Evolutionary conservation across 2,888 invertebrate species (phyloP), one percentile per base, ranked within the genome.

Genomic region (Ormyrus nitidulus): DNA sequence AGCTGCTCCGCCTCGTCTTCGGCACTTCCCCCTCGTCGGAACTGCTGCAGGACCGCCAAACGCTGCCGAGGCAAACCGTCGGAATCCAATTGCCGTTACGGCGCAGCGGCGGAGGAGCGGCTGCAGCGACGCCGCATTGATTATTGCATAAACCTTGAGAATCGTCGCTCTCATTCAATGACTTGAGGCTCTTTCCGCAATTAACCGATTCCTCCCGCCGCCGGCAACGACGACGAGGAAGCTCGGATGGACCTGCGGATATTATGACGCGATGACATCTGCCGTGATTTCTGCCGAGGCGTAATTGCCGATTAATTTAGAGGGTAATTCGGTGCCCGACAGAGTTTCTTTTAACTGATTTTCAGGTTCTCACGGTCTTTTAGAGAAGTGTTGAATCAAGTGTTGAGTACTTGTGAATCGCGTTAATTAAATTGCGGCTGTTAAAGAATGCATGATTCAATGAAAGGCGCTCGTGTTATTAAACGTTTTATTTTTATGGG

Each of bases 141-240:
- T 74, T 70, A 59, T 4, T 7, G 69, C 62, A 19, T n/a, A 62
- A 64, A 59, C 74, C 72, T 72, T 66, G 77, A 71, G 58, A 5
- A 13, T 59, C 65, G 49, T 59, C 65, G 49, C 53, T 6, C 62
- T 59, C 13, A 51, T 56, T 48, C 53, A n/a, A 46, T 7, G 61
- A 61, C 34, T 48, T 19, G 54, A 62, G 53, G 7, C 34, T n/a
- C 54, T 62, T 54, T 54, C 49, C 54, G 65, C 48, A 8, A 59
- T 78, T 66, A 51, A 34, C 19, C 62, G 78, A 65, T 53, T 62
- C 19, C 66, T 66, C 19, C 9, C 19, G 34, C 46, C 8, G 6
- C 34, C 34, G 34, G 0, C n/a, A 44, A 34, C 3, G 34, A 34
- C 34, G 34, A 34, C 34, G 34, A 34, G 4, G 34, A 4, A 34